Percentiles rank a stretch among this genome's conserved stretches.
These are phyloP conservation scores for Deroplatys truncata DNA, from an alignment of 2,888 invertebrate species.

Conservation along the genomic window DNA sequence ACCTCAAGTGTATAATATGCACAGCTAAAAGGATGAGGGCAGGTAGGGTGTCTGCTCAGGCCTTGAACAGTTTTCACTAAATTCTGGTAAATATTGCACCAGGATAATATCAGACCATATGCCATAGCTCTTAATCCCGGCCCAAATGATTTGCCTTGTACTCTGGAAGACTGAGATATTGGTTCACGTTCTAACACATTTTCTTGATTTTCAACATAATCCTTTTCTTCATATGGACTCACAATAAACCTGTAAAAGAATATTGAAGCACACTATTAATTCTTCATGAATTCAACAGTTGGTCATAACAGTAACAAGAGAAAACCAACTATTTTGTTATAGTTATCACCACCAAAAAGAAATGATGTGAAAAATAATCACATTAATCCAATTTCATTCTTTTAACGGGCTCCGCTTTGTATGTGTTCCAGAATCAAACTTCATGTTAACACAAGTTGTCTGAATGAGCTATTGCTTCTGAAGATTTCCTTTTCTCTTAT, in stretches of 20 bases:
- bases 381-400: too few species aligned
- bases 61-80: conserved; percentile 44
- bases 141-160: not conserved
- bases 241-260: conserved; percentile 51
- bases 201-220: conserved; percentile 28
- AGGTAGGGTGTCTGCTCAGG: conserved; percentile 48
- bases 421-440: too few species aligned
- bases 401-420: too few species aligned
- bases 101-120: not conserved
- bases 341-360: too few species aligned
- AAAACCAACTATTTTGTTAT: too few species aligned
- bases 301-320: too few species aligned
- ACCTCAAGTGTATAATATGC: conserved; percentile 54
- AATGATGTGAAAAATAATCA: too few species aligned
- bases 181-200: conserved; percentile 5
- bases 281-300: too few species aligned
- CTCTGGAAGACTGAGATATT: not conserved
- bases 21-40: conserved; percentile 62
- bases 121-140: not conserved
- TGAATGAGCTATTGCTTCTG: too few species aligned
- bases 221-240: conserved; percentile 52
- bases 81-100: not conserved
- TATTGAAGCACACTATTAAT: too few species aligned
- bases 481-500: too few species aligned
- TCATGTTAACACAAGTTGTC: too few species aligned